Conservation (phyloP, 2,888 invertebrate genomes). For the Tortricodes alternella region DNA sequence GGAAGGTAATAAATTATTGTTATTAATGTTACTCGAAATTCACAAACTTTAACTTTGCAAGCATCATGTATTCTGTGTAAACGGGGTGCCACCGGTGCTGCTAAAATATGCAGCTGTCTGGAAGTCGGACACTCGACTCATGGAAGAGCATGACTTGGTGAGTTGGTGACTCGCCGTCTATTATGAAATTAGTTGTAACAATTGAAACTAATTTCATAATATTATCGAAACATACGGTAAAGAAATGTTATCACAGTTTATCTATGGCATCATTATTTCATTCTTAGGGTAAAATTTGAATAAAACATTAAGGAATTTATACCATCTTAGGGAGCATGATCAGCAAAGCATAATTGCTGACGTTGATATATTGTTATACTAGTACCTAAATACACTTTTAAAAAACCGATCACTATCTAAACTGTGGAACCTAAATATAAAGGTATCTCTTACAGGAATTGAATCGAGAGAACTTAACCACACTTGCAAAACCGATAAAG, state of each 20-base stretch:
- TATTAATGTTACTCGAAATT: conserved; percentile 11
- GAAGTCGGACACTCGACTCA: conserved; percentile 11
- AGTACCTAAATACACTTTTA: no score
- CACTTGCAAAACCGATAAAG: conserved; percentile 12
- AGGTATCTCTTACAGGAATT: background rate
- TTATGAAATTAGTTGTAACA: no score
- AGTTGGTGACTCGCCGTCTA: background rate
- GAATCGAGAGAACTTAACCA: background rate
- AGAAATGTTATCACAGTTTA: no score
- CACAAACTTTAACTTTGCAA: conserved; percentile 40
- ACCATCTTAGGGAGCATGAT: no score
- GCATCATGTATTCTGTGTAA: conserved; percentile 66
- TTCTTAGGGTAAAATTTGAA: conserved; percentile 8
- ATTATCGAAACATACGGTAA: no score
- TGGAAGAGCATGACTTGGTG: background rate
- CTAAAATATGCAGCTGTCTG: conserved; percentile 61
- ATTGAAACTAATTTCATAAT: no score
- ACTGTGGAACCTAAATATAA: background rate
- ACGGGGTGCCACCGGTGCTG: conserved; percentile 45
- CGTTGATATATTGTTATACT: no score
- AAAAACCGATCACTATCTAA: no score
- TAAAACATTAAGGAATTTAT: no score
- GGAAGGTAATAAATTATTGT: conserved; percentile 11
- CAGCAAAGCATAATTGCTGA: no score
- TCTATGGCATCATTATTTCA: background rate